A percentile compares a stretch with the other conserved stretches of the same genome.
Conservation (phyloP, 2,113 vertebrate genomes). For the Connochaetes taurinus region DNA sequence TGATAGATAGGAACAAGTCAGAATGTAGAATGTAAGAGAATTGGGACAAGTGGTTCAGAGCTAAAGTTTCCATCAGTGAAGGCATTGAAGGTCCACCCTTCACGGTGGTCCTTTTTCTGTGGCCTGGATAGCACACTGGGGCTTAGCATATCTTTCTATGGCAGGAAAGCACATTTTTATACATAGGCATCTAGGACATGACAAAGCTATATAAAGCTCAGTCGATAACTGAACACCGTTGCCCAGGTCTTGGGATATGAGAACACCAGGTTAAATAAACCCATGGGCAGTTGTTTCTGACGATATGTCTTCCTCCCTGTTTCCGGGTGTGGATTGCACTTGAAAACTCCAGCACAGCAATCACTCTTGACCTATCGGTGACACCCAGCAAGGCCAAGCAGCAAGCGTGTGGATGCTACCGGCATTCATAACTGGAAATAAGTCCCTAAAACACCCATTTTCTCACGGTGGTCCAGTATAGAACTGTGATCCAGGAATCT, state of each 20-base stretch:
- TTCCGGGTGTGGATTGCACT: not conserved
- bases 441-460: not conserved
- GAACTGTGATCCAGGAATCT: not conserved
- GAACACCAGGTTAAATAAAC: not conserved
- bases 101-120: not conserved
- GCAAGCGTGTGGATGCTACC: not conserved
- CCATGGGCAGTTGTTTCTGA: too few species aligned
- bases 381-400: not conserved
- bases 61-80: not conserved
- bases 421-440: not conserved
- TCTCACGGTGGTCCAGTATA: not conserved
- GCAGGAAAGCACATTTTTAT: not conserved
- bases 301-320: not conserved
- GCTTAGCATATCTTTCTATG: not conserved
- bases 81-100: not conserved
- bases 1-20: not conserved
- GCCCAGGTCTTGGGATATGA: not conserved
- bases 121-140: not conserved
- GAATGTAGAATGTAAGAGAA: not conserved
- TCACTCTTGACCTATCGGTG: not conserved
- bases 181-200: not conserved
- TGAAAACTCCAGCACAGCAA: not conserved
- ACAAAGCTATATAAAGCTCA: not conserved
- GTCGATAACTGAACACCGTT: not conserved
- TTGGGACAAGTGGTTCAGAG: not conserved